Evolutionary conservation across 2,888 invertebrate species (phyloP).

Genomic region (Scaptomyza reducta): DNA sequence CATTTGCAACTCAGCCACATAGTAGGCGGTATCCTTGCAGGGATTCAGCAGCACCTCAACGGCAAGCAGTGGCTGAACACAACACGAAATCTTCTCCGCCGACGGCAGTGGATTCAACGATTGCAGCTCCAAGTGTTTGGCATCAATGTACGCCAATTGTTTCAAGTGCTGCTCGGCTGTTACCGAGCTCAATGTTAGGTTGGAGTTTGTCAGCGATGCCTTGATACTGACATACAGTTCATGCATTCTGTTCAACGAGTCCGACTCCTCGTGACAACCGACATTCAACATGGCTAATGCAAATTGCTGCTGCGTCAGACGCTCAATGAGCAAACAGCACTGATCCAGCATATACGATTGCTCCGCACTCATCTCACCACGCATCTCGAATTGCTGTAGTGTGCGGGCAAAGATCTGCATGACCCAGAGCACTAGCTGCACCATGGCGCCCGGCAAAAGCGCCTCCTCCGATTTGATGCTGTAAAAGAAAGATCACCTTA

Average conservation of each 20-base stretch:
- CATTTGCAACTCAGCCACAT: conserved; percentile 93
- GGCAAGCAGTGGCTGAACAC: conserved; percentile 92
- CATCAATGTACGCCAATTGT: conserved; percentile 82
- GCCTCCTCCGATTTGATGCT: conserved; percentile 95
- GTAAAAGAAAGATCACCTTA: conserved; percentile 57
- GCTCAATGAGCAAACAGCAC: conserved; percentile 88
- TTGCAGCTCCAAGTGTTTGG: conserved; percentile 79
- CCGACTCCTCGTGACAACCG: conserved; percentile 92
- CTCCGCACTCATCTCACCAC: conserved; percentile 76
- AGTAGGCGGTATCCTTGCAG: conserved; percentile 91
- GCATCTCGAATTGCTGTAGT: conserved; percentile 79
- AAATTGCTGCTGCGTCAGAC: conserved; percentile 89
- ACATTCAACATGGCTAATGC: conserved; percentile 92
- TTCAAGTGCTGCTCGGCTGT: conserved; percentile 79
- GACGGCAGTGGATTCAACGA: conserved; percentile 85
- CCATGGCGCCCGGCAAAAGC: conserved; percentile 91
- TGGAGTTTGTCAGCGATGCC: conserved; percentile 78
- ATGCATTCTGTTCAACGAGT: conserved; percentile 87
- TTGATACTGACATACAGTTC: conserved; percentile 88
- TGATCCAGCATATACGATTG: conserved; percentile 88
- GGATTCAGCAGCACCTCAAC: conserved; percentile 94
- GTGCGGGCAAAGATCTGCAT: conserved; percentile 88
- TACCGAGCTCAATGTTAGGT: conserved; percentile 72
- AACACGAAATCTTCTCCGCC: conserved; percentile 88
- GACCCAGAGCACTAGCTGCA: conserved; percentile 92